Evolutionary conservation across 2,888 invertebrate genomes (phyloP).

Genomic region (Hydriomena furcata): DNA sequence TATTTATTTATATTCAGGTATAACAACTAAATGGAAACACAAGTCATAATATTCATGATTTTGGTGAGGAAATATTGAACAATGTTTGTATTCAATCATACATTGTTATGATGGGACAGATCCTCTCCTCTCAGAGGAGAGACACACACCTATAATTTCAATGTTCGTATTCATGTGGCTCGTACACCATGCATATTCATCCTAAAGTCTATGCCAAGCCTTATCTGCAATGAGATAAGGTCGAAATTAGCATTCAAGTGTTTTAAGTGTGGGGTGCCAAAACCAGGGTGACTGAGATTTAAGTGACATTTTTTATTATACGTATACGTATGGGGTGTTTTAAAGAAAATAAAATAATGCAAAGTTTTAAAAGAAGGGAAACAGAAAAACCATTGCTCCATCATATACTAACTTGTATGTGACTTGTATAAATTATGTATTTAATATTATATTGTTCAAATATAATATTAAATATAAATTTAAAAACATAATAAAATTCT

Average conservation of each 20-base stretch:
- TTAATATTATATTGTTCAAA: no score
- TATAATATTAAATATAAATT: no score
- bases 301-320: slow-evolving; percentile 34
- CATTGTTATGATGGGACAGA: slow-evolving; percentile 36
- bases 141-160: slow-evolving; percentile 46
- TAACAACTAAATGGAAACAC: no score
- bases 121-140: neutral
- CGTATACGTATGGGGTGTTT: slow-evolving; percentile 29
- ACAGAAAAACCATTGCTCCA: neutral
- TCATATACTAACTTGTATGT: no score
- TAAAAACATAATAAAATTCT: no score
- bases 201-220: neutral
- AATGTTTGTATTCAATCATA: slow-evolving; percentile 44
- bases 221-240: slow-evolving; percentile 6
- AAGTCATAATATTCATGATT: no score
- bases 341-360: slow-evolving; percentile 32
- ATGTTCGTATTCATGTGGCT: slow-evolving; percentile 52
- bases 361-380: slow-evolving; percentile 7
- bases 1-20: no score
- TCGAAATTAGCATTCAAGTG: slow-evolving; percentile 2
- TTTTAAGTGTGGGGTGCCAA: slow-evolving; percentile 4
- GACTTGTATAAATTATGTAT: no score
- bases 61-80: slow-evolving; percentile 10
- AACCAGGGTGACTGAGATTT: slow-evolving; percentile 28
- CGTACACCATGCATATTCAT: slow-evolving; percentile 45